phyloP scores from a whole-genome alignment of 2,113 vertebrate genomes.

The Syngnathus floridae region DNA sequence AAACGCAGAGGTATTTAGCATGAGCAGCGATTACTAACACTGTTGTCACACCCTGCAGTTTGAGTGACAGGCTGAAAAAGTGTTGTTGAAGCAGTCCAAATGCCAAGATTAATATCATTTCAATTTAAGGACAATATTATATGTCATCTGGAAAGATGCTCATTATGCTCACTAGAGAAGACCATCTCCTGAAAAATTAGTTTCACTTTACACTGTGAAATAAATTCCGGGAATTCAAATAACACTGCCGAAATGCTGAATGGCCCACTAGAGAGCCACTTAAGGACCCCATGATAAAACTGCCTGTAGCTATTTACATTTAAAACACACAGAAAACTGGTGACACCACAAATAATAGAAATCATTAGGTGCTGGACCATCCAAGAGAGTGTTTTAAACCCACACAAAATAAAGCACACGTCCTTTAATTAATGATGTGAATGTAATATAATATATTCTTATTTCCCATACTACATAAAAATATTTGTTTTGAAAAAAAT shows the following conservation, averaged over 20 bases:
- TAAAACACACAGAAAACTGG: slow-evolving; percentile 15
- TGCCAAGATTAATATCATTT: neutral
- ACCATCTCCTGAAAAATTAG: neutral
- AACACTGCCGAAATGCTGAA: slow-evolving; percentile 17
- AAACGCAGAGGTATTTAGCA: neutral
- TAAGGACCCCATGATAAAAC: slow-evolving; percentile 12
- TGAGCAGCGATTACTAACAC: neutral
- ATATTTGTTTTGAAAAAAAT: neutral
- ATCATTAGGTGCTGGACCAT: neutral
- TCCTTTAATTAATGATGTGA: neutral
- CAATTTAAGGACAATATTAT: neutral
- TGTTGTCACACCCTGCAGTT: neutral
- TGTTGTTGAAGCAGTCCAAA: neutral
- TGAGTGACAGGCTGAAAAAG: slow-evolving; percentile 8
- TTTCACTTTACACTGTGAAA: slow-evolving; percentile 9
- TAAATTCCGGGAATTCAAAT: slow-evolving; percentile 29
- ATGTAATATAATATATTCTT: neutral
- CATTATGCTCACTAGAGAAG: slow-evolving; percentile 5
- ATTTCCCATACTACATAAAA: neutral
- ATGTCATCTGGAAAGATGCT: slow-evolving; percentile 4
- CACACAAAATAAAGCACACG: neutral
- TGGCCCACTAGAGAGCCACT: slow-evolving; percentile 24
- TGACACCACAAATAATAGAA: slow-evolving; percentile 1
- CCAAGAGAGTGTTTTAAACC: neutral
- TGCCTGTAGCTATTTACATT: neutral